Base-by-base conservation (phyloP, 2,888 invertebrate genomes). In the Lomographa bimaculata region DNA sequence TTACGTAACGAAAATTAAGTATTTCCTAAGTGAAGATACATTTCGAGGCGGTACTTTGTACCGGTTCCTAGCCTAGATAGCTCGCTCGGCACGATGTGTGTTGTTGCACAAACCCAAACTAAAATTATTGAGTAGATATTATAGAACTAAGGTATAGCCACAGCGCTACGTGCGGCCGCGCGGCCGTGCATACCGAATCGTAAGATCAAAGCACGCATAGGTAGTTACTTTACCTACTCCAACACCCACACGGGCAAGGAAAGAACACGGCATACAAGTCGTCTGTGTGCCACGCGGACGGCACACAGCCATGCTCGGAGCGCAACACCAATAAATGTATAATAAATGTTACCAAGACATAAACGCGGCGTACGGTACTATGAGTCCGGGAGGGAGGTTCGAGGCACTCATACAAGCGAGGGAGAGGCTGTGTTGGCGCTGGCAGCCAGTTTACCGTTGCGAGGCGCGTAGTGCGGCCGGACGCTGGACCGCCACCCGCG, bases 171-270 rank as follows among this genome's bases (percentile, higher is more conserved):
- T 83, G 84, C 79, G 70, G 72, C 77, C 65, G 83, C 71, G 80
- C 83, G 79, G 77, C 82, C 82, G 83, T 84, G 85, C 85, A 87
- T 86, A 86, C 87, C 87, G 80, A 87, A 85, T 87, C 84, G 77
- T 87, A 86, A 87, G 87, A 87, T 87, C 87, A 86, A 86, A 89
- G 87, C 86, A 86, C 85, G 83, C 86, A 80, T 85, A 81, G 82
- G 80, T 82, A 71, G 60, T 70, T 64, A 86, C 86, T 79, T 79
- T 78, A 82, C 81, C 79, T 80, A 85, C 76, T 75, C 75, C 71
- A 69, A 81, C 81, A 84, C 84, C 81, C 79, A 84, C 83, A 83
- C 73, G 70, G 52, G 54, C 60, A 46, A 50, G 62, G 61, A 59
- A 50, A 61, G 61, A 59, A 57, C 65, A 61, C 50, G 60, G 62